These are phyloP conservation scores for Lepidonotus clava DNA, from an alignment of 2,888 invertebrate species.

Conservation along the genomic window DNA sequence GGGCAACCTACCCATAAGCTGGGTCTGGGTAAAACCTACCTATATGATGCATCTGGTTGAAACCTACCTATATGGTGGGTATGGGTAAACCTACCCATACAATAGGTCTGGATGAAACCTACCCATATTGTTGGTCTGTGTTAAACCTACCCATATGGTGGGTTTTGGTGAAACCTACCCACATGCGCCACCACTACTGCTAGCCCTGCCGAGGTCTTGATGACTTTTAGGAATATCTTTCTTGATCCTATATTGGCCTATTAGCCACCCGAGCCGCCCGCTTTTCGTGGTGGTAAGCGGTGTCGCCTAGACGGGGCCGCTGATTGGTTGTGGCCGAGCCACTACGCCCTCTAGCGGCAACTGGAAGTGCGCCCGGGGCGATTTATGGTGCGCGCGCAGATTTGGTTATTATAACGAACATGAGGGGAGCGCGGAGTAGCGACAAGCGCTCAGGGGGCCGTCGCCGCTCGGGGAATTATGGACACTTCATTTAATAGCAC, in stretches of 20 bases:
- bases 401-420: slow-evolving; percentile 15
- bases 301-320: background rate
- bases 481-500: slow-evolving; percentile 20
- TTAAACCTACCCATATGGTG: too few species aligned
- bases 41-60: too few species aligned
- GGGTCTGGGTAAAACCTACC: too few species aligned
- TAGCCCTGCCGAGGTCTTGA: background rate
- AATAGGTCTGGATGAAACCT: too few species aligned
- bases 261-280: background rate
- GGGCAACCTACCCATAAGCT: too few species aligned
- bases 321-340: background rate
- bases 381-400: background rate
- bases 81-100: too few species aligned
- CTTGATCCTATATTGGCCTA: background rate
- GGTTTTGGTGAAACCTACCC: too few species aligned
- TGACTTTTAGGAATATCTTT: slow-evolving; percentile 9
- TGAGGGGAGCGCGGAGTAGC: background rate
- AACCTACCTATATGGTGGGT: too few species aligned
- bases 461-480: slow-evolving; percentile 1
- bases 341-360: background rate
- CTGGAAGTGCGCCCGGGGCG: background rate
- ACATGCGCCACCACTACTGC: too few species aligned
- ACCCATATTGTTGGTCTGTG: too few species aligned
- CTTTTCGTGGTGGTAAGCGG: background rate
- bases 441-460: background rate